Percentiles rank a stretch among this genome's conserved stretches.
Evolutionary conservation across 2,888 invertebrate species (phyloP).

Genomic region (Drosophila yooni): DNA sequence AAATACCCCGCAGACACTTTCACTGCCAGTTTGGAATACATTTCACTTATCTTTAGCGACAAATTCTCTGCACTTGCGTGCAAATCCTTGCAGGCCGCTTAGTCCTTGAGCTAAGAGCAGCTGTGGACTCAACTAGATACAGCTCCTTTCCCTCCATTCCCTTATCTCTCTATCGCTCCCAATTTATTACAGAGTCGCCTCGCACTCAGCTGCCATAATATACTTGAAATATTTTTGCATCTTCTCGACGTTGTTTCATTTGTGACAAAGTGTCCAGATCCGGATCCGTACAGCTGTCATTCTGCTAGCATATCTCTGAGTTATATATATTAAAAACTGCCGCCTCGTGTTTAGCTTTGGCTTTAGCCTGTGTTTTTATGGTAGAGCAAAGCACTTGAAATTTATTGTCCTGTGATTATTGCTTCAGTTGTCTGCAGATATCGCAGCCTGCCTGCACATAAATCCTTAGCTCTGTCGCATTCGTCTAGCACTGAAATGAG

Average conservation of each 20-base stretch:
- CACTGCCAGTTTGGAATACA: constrained; percentile 63
- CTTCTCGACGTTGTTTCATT: constrained; percentile 60
- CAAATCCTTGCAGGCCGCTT: constrained; percentile 57
- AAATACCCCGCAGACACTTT: constrained; percentile 58
- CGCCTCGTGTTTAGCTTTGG: constrained; percentile 35
- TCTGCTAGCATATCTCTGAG: constrained; percentile 63
- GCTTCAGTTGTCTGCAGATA: constrained; percentile 75
- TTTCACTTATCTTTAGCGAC: constrained; percentile 59
- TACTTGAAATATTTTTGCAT: constrained; percentile 68
- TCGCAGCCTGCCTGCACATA: constrained; percentile 51
- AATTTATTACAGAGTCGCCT: constrained; percentile 3
- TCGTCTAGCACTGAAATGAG: neutral
- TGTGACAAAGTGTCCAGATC: constrained; percentile 74
- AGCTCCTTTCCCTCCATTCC: neutral
- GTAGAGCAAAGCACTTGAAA: constrained; percentile 51
- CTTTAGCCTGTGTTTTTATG: neutral
- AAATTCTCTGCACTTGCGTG: constrained; percentile 51
- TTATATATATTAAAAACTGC: constrained; percentile 72
- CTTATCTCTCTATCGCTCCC: neutral
- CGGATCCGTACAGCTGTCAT: constrained; percentile 62
- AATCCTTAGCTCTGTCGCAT: constrained; percentile 37
- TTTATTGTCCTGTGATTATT: constrained; percentile 75
- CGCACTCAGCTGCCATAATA: constrained; percentile 51
- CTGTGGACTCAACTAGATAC: constrained; percentile 30
- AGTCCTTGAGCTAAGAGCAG: constrained; percentile 62